phyloP scores from a whole-genome alignment of 2,113 vertebrate genomes.

The Naja naja region DNA sequence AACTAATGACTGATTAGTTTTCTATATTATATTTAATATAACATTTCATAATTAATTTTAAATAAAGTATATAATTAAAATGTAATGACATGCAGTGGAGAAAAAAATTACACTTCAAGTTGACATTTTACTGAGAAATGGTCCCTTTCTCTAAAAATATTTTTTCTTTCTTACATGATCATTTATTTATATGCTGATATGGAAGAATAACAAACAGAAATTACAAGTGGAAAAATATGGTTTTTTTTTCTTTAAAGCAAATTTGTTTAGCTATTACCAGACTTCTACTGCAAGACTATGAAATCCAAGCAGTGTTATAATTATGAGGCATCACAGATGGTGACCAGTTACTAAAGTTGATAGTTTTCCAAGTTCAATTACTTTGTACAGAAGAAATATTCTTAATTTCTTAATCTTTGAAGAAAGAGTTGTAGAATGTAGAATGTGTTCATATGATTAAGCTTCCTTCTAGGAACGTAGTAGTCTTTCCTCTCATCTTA shows the following conservation, averaged over 20 bases:
- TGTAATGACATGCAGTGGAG: background rate
- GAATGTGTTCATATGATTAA: background rate
- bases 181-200: rapidly evolving
- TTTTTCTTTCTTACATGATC: background rate
- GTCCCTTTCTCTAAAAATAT: background rate
- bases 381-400: background rate
- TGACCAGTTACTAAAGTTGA: conserved; percentile 15
- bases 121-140: background rate
- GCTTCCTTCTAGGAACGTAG: background rate
- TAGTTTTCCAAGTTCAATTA: conserved; percentile 9
- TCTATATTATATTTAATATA: too few species aligned
- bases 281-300: background rate
- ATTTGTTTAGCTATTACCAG: background rate
- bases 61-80: background rate
- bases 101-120: background rate
- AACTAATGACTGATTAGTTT: conserved; percentile 2
- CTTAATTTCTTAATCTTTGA: background rate
- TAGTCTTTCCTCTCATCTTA: background rate
- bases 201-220: rapidly evolving
- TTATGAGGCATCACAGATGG: conserved; percentile 9
- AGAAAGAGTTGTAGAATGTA: background rate
- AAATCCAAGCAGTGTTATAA: background rate
- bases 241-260: background rate
- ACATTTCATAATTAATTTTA: conserved; percentile 18
- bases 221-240: rapidly evolving